Evolutionary conservation across 2,113 vertebrate genomes (phyloP).

Genomic region (Corydoras sp.): DNA sequence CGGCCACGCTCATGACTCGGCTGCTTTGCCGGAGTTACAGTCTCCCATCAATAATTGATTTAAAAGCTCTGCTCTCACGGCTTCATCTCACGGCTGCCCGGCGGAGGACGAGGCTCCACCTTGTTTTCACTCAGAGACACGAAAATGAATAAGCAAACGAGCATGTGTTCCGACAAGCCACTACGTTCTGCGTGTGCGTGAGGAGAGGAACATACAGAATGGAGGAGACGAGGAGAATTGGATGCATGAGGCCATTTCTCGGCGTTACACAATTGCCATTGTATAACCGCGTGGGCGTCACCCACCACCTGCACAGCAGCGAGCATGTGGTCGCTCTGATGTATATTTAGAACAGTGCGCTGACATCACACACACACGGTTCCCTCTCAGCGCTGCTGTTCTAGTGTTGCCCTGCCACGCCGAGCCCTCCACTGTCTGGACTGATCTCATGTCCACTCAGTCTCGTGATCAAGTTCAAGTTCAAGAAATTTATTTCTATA

Average conservation of each 20-base stretch:
- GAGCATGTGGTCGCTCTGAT: slow-evolving; percentile 20
- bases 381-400: too few relatives aligned
- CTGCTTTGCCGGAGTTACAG: slow-evolving; percentile 6
- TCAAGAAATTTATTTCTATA: neutral
- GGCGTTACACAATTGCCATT: slow-evolving; percentile 32
- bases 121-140: too few relatives aligned
- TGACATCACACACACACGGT: neutral
- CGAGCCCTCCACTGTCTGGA: too few relatives aligned
- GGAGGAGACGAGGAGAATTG: neutral
- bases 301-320: slow-evolving; percentile 22
- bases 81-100: slow-evolving; percentile 6
- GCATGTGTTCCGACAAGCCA: too few relatives aligned
- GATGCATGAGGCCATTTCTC: slow-evolving; percentile 6
- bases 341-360: slow-evolving; percentile 21
- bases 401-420: too few relatives aligned
- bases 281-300: slow-evolving; percentile 29
- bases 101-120: neutral
- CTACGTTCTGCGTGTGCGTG: neutral
- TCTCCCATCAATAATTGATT: neutral
- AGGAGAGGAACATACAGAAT: neutral
- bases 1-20: neutral
- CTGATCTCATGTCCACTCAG: neutral
- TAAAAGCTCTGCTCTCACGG: neutral
- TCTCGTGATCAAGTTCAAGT: neutral
- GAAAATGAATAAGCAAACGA: too few relatives aligned